Base-by-base conservation (phyloP, 2,797 vertebrate genomes). In the Ambastaia sidthimunki region DNA sequence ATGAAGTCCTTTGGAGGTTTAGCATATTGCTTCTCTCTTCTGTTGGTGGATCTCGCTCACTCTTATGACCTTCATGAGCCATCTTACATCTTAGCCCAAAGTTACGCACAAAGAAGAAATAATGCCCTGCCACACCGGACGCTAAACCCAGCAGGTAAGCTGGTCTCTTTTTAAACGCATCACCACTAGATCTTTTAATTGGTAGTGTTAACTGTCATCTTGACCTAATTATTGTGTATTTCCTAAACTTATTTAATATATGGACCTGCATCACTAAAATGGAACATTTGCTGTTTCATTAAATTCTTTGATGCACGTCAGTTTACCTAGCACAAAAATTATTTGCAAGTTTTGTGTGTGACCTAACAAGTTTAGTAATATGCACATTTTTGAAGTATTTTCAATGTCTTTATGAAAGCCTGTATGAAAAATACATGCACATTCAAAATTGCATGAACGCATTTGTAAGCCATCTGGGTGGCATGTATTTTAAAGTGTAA, bases 101-200 rank as follows among this genome's bases (percentile, higher is more conserved):
- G 93, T 85, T 86, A 88, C 0, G 89, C 92, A 25, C 92, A 93
- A 71, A 89, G 71, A 85, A 88, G 92, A 84, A 83, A 73, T 44
- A 77, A 87, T 10, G 90, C 66, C 12, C 81, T 89, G 2, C 87
- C 83, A 0, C 0, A 60, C 37, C 89, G 89, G 86, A 93, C 90
- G 3, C 82, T 92, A 31, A 89, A 92, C 71, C 90, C 88, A 25
- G 71, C 89, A 90, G 92, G 94, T 95, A 90, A 60, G 91, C 88
- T 41, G 7, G 15, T 67, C 74, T 15, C 4, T 52, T 50, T 0
- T 44, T 65, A 55, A 25, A 23, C 4, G 5, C 16, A 44, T 7
- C 19, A 12, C 21, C 2, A 12, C n/a, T 23, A 3, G 44, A 2
- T 37, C 25, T 60, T 52, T 3, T 7, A 48, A 28, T 0, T 60